Evolutionary conservation across 2,113 vertebrate genomes (phyloP).

Genomic region (Poicephalus gulielmi): DNA sequence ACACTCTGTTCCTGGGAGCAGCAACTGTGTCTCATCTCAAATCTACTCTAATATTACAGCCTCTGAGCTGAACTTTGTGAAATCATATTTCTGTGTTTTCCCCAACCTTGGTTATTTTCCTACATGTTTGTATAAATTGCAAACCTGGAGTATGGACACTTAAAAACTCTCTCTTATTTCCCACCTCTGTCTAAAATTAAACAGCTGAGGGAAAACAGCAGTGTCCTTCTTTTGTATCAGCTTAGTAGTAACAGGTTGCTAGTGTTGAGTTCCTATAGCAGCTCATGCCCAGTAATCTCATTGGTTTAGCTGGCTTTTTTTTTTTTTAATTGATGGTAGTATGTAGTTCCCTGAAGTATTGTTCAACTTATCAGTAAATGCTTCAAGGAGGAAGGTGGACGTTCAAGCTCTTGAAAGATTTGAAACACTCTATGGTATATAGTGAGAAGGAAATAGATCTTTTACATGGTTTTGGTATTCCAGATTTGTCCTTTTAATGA

Average conservation of each 20-base stretch:
- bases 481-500: neutral
- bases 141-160: neutral
- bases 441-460: neutral
- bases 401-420: neutral
- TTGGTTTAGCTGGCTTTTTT: neutral
- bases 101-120: no score
- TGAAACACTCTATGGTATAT: neutral
- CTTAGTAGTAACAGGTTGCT: neutral
- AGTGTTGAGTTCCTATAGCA: neutral
- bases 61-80: no score
- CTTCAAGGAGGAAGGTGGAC: neutral
- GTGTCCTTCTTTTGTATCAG: neutral
- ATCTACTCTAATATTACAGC: no score
- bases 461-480: neutral
- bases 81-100: no score
- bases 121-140: neutral
- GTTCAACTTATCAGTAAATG: neutral
- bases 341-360: neutral
- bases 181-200: neutral
- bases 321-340: no score
- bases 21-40: no score
- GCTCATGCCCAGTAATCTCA: neutral
- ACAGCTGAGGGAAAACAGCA: neutral
- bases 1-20: no score
- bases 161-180: neutral